phyloP scores from a whole-genome alignment of 2,113 vertebrate species.

The Girardinichthys multiradiatus region DNA sequence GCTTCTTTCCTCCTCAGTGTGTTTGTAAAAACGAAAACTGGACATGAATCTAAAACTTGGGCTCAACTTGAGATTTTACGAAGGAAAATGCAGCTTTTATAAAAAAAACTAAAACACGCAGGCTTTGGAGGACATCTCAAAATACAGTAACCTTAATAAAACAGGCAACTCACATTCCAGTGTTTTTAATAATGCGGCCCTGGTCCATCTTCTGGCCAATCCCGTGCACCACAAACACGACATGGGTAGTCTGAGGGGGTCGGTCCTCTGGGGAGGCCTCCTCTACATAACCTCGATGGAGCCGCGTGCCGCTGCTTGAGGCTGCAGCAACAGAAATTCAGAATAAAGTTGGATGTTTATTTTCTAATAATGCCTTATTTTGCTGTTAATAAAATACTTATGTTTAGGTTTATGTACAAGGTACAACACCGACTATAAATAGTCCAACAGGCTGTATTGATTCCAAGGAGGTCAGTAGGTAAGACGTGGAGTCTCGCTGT shows the following conservation, averaged over 20 bases:
- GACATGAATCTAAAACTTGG: neutral
- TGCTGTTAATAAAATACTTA: neutral
- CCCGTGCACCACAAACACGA: slow-evolving; percentile 98
- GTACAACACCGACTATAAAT: slow-evolving; percentile 16
- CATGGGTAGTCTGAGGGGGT: slow-evolving; percentile 92
- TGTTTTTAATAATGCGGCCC: slow-evolving; percentile 98
- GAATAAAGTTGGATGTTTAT: neutral
- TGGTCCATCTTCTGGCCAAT: slow-evolving; percentile 99
- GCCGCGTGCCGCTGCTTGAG: slow-evolving; percentile 97
- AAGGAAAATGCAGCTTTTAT: neutral
- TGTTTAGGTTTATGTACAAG: neutral
- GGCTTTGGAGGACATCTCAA: neutral
- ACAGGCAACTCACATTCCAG: slow-evolving; percentile 89
- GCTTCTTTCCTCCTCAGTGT: neutral
- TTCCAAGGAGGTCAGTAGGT: slow-evolving; percentile 49
- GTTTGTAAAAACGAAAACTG: neutral
- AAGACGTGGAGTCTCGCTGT: slow-evolving; percentile 15
- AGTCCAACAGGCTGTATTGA: slow-evolving; percentile 2
- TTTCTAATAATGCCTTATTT: neutral
- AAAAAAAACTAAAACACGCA: neutral
- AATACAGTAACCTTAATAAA: neutral
- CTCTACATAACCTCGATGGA: slow-evolving; percentile 95
- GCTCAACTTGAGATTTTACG: neutral
- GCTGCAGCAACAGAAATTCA: slow-evolving; percentile 76
- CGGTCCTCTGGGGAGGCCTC: slow-evolving; percentile 95